Evolutionary conservation across 1,140 invertebrate species (phyloP).

Genomic region (Trachelipus rathkii): DNA sequence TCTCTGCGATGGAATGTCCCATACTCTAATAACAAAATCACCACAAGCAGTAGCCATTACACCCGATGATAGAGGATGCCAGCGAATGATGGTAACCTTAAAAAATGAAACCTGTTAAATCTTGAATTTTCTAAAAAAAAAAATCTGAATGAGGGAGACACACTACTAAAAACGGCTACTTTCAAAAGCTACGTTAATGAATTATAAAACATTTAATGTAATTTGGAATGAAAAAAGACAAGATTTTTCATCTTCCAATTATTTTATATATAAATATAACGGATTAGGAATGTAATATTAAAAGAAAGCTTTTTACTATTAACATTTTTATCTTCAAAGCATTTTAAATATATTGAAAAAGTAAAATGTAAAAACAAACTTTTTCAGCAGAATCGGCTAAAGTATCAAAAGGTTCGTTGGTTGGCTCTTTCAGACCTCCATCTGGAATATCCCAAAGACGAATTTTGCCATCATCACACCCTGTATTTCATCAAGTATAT

Average conservation of each 20-base stretch:
- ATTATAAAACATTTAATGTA: too few species aligned
- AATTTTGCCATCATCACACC: constrained; percentile 85
- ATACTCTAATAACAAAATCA: constrained; percentile 73
- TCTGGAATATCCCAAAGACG: constrained; percentile 72
- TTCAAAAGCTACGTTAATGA: too few species aligned
- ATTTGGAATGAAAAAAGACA: too few species aligned
- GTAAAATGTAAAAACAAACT: constrained; percentile 53
- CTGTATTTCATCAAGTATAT: constrained; percentile 55
- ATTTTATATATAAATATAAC: too few species aligned
- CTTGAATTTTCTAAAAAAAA: not conserved
- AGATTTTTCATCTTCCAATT: too few species aligned
- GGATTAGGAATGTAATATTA: too few species aligned
- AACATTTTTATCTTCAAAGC: too few species aligned
- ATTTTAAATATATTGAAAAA: too few species aligned
- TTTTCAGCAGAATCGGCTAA: constrained; percentile 78
- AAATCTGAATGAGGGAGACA: not conserved
- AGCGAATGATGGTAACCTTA: constrained; percentile 64
- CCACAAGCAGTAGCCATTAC: constrained; percentile 80
- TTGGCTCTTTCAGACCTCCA: constrained; percentile 67
- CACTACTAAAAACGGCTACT: too few species aligned
- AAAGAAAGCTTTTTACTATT: too few species aligned
- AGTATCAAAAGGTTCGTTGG: constrained; percentile 59
- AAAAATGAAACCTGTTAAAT: not conserved
- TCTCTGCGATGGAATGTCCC: constrained; percentile 25
- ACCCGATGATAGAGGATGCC: constrained; percentile 81